Evolutionary conservation across 1,140 invertebrate species (phyloP), one percentile per base, ranked within the genome.

Genomic region (Diploscapter pachys): DNA sequence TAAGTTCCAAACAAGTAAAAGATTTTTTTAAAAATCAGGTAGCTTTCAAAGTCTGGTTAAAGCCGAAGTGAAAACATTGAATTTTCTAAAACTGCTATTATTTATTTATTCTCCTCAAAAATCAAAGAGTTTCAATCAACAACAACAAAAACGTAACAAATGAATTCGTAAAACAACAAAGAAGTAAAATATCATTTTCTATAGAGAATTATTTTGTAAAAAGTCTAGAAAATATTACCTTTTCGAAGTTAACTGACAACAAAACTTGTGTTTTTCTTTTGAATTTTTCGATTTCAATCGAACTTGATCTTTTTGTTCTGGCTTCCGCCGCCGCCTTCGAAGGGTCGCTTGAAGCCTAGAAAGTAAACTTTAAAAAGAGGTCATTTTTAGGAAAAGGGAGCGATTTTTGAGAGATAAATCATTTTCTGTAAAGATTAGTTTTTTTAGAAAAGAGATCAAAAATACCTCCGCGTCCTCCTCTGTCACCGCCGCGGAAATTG

Each of bases 251-350:
- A 56, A 8, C 3, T 69, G 11, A 56, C 51, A 57, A 3, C 52
- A 56, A 56, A 13, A 3, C 13, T 11, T 65, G 53, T 48, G 8
- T 4, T 73, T 50, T 65, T 73, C 72, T 31, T 31, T 31, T 31
- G 31, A 31, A 31, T 31, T 31, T 31, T 31, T 31, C 31, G 31
- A 31, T 31, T 31, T 31, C 31, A 31, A 31, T 79, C 77, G 70
- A 81, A 81, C 63, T 81, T 81, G 6, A 74, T 81, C 64, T 69
- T 71, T 55, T 81, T 81, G 67, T 79, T 79, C 48, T 69, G 66
- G 2, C 59, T n/a, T 13, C 68, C 71, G 13, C 77, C 72, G 9
- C 77, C 75, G 9, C 79, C 77, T n/a, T 72, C 66, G 79, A 71
- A 80, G 9, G 75, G 59, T 53, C 79, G 70, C 54, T 81, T 80